Base-by-base conservation (phyloP, 2,113 vertebrate species). In the Saguinus midas region DNA sequence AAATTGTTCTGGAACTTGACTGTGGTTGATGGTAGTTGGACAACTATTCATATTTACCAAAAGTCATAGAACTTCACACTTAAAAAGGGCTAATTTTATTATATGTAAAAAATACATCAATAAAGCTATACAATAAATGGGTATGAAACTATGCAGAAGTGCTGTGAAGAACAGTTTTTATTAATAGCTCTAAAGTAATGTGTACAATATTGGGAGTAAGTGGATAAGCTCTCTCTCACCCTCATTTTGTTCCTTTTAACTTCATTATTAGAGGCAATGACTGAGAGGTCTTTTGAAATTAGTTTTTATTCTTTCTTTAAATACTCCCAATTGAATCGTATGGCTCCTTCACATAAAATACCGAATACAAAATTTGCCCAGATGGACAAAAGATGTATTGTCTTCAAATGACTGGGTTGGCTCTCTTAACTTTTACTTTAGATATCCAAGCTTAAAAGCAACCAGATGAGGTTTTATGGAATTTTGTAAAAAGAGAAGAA, bases 401-500 rank as follows among this genome's bases (percentile, higher is more conserved):
- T 98, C 92, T 97, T 95, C 90, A 97, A 92, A 97, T 72, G 95
- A 96, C 81, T 94, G 23, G 50, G 64, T 90, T 98, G 97, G 97
- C 96, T 95, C 88, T 96, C 93, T 68, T 96, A 92, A 95, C 95
- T 91, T 98, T 94, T 92, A 95, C 89, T 96, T 97, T 81, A 98
- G 96, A 97, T 96, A 97, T 88, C 87, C 94, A 97, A 96, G 90
- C 96, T 98, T 98, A 98, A 98, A 98, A 98, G 98, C 98, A 98
- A 98, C 96, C 97, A 98, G 95, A 98, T 98, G 97, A 98, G 79
- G 84, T 92, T 98, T 98, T 97, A 97, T 96, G 94, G 95, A 98
- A 97, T 97, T 97, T 96, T 96, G 72, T 83, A 70, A 75, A 89
- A 68, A 43, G 73, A 0, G 4, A 18, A 43, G 48, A 4, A 68